Base-by-base conservation (phyloP, 2,797 vertebrate genomes). In the Pseudochirops corinnae region DNA sequence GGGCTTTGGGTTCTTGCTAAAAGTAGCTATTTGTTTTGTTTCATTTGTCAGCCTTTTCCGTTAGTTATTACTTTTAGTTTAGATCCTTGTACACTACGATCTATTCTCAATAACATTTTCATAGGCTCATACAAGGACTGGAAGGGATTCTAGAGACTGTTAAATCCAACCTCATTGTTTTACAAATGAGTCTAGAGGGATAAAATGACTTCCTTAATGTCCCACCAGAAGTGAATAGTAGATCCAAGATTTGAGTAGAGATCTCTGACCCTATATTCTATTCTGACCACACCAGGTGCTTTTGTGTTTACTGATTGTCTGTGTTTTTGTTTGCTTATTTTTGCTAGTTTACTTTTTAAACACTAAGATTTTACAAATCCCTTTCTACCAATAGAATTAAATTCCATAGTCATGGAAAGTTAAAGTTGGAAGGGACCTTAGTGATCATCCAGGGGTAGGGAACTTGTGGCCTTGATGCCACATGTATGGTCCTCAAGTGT, bases 1-100 rank as follows among this genome's bases (percentile, higher is more conserved):
- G 1, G 91, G 94, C 93, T 96, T 96, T 93, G 90, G 93, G 92
- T 56, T 11, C 55, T 62, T 93, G 12, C 92, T 87, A 95, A 96
- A 97, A 92, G 39, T 55, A 74, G 39, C 46, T 92, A 46, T 13
- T 96, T 82, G 3, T 91, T n/a, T 50, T 46, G 46, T 95, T 91
- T 90, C 91, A 55, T 87, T 74, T 95, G 13, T 33, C 26, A 13
- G 52, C 67, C 55, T 29, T 94, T 91, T 55, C 82, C 92, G n/a
- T 55, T 67, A 29, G 92, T 93, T 93, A 91, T 95, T 74, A 21
- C 82, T 96, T 96, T 74, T 74, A 91, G 0, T 46, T 46, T 82
- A 95, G 90, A 55, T 31, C 2, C 5, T 5, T 3, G 91, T 33
- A 62, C 95, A 53, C 87, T 92, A 0, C 33, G 56, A 1, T 57